Base-by-base conservation (phyloP, 64 coral and sea anemone species). In the Montipora efflorescens region DNA sequence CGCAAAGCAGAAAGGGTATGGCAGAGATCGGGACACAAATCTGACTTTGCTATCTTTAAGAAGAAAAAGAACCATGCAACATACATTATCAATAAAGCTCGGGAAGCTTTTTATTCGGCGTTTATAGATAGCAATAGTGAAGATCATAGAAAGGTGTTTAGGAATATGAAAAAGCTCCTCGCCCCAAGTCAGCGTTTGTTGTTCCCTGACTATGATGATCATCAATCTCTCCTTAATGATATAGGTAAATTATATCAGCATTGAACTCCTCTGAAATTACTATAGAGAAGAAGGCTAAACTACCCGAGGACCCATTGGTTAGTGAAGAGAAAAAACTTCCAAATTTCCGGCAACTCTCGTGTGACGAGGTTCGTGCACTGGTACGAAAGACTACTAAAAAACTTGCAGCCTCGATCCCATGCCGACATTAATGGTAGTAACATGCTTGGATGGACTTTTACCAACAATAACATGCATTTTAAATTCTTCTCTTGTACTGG, bases 61-160 rank as follows among this genome's bases (percentile, higher is more conserved):
- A 52, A 77, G 81, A 87, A 91, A 51, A 83, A 74, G 49, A 91
- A 95, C 68, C 53, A 81, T 50, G 94, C 66, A 18, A 91, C 94
- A 61, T 90, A 77, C 90, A 15, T 91, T 47, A 79, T 95, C 61
- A 91, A 95, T 87, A 91, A 95, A 83, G 88, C 89, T 44, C 88
- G 83, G 74, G 72, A 91, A 70, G 74, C 82, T 71, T 95, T 90
- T 91, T 95, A 91, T 15, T 45, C 94, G 44, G 82, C 91, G 19
- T 85, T 95, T 57, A 81, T 95, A 8, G 83, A 80, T 70, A 50
- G 87, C 71, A 91, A 91, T 85, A 74, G 75, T 81, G 75, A 72
- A 36, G 78, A 94, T 94, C 92, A 94, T 22, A 84, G 92, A 48
- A 94, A 88, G 69, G 46, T 94, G 87, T 94, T 94, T 62, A 89